Percentiles rank a stretch among this genome's conserved stretches.
These are phyloP conservation scores for Pyrrhia umbra DNA, from an alignment of 2,888 invertebrate genomes.

Conservation along the genomic window DNA sequence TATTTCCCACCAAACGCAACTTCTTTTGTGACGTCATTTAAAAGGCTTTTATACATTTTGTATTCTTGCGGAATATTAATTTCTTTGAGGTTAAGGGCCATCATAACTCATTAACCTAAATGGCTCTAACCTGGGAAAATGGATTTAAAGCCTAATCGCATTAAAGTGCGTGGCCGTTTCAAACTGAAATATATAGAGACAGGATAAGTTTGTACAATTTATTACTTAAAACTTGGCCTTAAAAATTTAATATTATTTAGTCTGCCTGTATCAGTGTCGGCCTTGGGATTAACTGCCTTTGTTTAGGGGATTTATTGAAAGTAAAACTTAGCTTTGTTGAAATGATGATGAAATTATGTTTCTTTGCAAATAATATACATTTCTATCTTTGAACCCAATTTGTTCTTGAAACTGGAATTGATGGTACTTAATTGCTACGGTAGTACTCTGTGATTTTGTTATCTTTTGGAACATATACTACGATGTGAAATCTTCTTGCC, in stretches of 20 bases:
- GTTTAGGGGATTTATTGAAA: slow-evolving; percentile 16
- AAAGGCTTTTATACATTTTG: slow-evolving; percentile 50
- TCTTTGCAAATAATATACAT: too few species aligned
- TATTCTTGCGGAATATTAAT: slow-evolving; percentile 67
- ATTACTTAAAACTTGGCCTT: slow-evolving; percentile 39
- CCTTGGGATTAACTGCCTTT: slow-evolving; percentile 32
- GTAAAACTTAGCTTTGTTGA: not conserved
- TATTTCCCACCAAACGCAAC: slow-evolving; percentile 20
- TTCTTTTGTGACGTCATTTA: slow-evolving; percentile 30
- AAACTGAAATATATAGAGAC: slow-evolving; percentile 60
- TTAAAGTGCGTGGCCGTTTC: slow-evolving; percentile 70
- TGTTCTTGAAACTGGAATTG: too few species aligned
- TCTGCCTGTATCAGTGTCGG: slow-evolving; percentile 26
- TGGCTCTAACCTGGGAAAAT: slow-evolving; percentile 72
- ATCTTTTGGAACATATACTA: too few species aligned
- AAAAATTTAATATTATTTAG: slow-evolving; percentile 41
- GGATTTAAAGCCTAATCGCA: slow-evolving; percentile 70
- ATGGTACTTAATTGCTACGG: too few species aligned
- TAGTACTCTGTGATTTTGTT: too few species aligned
- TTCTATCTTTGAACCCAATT: too few species aligned
- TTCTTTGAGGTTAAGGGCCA: slow-evolving; percentile 68
- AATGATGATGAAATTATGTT: too few species aligned
- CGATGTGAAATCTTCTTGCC: too few species aligned
- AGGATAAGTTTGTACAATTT: slow-evolving; percentile 53
- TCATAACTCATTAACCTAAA: slow-evolving; percentile 79